Percentiles rank a stretch among this genome's conserved stretches.
Evolutionary conservation across 2,888 invertebrate species (phyloP).

Genomic region (Gastrophysa polygoni): DNA sequence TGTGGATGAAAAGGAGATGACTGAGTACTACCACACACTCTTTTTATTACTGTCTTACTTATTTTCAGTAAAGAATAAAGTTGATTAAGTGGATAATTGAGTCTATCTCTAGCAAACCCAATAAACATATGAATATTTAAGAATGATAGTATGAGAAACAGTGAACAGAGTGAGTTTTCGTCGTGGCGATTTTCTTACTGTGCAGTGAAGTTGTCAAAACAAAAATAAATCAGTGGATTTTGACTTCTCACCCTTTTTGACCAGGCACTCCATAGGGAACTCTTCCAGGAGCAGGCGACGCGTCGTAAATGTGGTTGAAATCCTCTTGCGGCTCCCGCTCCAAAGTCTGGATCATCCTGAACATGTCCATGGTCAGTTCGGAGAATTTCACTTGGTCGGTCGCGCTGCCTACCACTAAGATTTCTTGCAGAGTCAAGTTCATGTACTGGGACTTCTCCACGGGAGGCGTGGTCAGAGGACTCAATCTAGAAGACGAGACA

Average conservation of each 20-base stretch:
- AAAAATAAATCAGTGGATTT: too few species aligned
- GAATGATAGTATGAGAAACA: too few species aligned
- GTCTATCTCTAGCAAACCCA: too few species aligned
- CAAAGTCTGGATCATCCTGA: slow-evolving; percentile 92
- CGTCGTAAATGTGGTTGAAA: slow-evolving; percentile 73
- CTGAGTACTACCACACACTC: slow-evolving; percentile 21
- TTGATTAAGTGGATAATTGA: too few species aligned
- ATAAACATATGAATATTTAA: too few species aligned
- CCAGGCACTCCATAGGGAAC: slow-evolving; percentile 61
- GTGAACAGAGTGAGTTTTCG: too few species aligned
- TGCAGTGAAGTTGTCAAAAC: too few species aligned
- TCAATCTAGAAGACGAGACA: slow-evolving; percentile 72
- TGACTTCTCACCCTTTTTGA: slow-evolving; percentile 51
- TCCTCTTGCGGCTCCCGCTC: slow-evolving; percentile 91
- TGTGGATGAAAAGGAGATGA: slow-evolving; percentile 24
- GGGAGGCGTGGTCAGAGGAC: slow-evolving; percentile 82
- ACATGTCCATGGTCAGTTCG: slow-evolving; percentile 97
- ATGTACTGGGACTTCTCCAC: slow-evolving; percentile 86
- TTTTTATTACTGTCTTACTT: background rate
- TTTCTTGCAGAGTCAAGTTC: slow-evolving; percentile 89
- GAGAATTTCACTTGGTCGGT: slow-evolving; percentile 96
- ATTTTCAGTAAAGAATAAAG: too few species aligned
- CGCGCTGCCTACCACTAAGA: slow-evolving; percentile 91
- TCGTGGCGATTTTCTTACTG: too few species aligned
- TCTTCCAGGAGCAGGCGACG: slow-evolving; percentile 72